Percentiles rank a stretch among this genome's conserved stretches.
Conservation (phyloP, 1,140 invertebrate genomes). For the Trichonephila clavipes region DNA sequence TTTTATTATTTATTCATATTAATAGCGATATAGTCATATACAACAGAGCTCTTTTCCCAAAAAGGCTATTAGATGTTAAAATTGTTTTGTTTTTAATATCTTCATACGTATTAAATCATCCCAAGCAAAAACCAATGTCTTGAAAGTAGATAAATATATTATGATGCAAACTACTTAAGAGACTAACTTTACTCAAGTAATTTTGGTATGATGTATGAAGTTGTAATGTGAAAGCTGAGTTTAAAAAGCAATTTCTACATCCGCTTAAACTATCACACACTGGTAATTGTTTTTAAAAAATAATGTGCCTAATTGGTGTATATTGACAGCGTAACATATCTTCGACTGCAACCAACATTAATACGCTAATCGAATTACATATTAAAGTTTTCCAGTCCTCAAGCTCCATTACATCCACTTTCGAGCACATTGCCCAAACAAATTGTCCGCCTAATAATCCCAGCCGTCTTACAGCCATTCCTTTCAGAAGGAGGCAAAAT, state of each 20-base stretch:
- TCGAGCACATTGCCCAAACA: conserved; percentile 16
- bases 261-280: background rate
- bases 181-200: too few species aligned
- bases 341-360: background rate
- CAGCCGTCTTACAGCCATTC: background rate
- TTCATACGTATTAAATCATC: too few species aligned
- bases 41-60: too few species aligned
- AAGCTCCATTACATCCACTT: conserved; percentile 40
- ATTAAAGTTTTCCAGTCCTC: conserved; percentile 63
- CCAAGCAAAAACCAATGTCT: too few species aligned
- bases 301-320: background rate
- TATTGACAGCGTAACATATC: conserved; percentile 31
- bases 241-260: background rate
- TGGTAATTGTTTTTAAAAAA: background rate
- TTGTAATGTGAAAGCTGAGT: background rate
- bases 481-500: background rate
- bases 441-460: conserved; percentile 50
- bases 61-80: too few species aligned
- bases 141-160: too few species aligned
- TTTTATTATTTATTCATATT: too few species aligned
- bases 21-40: too few species aligned
- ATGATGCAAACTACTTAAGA: too few species aligned
- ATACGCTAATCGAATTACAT: conserved; percentile 28
- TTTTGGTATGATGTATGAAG: background rate
- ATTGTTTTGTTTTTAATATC: too few species aligned